These are phyloP conservation scores for Erebia palarica DNA, from an alignment of 2,888 invertebrate genomes.

Conservation along the genomic window DNA sequence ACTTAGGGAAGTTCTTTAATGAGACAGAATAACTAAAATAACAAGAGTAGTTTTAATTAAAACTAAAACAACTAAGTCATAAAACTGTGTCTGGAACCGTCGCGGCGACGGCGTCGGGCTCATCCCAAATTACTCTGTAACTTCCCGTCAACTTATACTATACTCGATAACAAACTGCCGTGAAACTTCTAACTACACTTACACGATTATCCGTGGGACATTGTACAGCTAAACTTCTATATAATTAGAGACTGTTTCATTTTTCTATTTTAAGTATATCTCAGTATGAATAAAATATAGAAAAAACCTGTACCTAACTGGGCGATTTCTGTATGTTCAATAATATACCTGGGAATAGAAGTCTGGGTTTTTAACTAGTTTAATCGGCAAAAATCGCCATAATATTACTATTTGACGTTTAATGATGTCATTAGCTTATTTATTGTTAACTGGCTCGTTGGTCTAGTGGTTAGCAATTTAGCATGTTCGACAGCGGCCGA, in stretches of 20 bases:
- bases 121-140: conserved; percentile 55
- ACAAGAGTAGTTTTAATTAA: conserved; percentile 57
- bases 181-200: conserved; percentile 59
- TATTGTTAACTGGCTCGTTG: too few relatives aligned
- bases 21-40: conserved; percentile 21
- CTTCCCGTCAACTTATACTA: conserved; percentile 53
- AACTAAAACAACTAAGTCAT: conserved; percentile 60
- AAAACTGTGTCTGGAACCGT: conserved; percentile 66
- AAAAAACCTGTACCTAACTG: too few relatives aligned
- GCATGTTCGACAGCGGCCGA: too few relatives aligned
- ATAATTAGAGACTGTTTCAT: conserved; percentile 1
- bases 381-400: too few relatives aligned
- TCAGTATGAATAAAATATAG: too few relatives aligned
- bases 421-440: too few relatives aligned
- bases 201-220: conserved; percentile 49
- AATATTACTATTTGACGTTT: too few relatives aligned
- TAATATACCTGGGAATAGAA: too few relatives aligned
- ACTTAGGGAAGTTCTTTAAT: not conserved
- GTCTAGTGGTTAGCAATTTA: too few relatives aligned
- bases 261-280: not conserved
- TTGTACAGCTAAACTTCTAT: conserved; percentile 31
- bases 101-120: conserved; percentile 46
- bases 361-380: too few relatives aligned
- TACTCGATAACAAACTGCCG: conserved; percentile 56
- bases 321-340: too few relatives aligned